Evolutionary conservation across 2,888 invertebrate species (phyloP).

Genomic region (Cataglyphis livida): DNA sequence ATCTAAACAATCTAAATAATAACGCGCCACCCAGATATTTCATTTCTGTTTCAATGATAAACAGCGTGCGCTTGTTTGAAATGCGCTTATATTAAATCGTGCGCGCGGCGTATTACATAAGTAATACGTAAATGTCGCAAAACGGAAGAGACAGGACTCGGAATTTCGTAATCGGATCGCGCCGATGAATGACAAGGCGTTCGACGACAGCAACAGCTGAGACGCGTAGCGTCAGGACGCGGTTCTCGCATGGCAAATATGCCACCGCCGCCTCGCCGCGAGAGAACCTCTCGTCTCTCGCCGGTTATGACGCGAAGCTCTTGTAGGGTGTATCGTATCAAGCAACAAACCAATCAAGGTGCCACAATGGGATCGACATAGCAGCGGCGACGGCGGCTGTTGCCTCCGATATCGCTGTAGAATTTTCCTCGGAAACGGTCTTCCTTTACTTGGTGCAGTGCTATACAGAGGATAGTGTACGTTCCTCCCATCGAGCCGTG

Average conservation of each 20-base stretch:
- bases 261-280: neutral
- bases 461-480: conserved; percentile 13
- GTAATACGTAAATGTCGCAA: conserved; percentile 11
- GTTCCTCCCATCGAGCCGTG: conserved; percentile 41
- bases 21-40: neutral
- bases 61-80: neutral
- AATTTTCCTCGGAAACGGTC: conserved; percentile 59
- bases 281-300: conserved; percentile 19
- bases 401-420: conserved; percentile 62
- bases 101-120: conserved; percentile 1
- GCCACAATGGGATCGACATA: conserved; percentile 70
- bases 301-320: conserved; percentile 50
- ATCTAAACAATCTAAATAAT: neutral
- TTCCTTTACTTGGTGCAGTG: conserved; percentile 19
- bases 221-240: neutral
- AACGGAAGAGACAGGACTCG: neutral
- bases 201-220: conserved; percentile 20
- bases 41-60: neutral
- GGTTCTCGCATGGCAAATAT: neutral
- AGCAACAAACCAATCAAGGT: conserved; percentile 74
- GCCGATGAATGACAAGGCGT: conserved; percentile 46
- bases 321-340: conserved; percentile 69
- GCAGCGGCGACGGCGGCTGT: conserved; percentile 39
- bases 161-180: conserved; percentile 53
- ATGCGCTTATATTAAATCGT: conserved; percentile 24